A percentile compares a stretch with the other conserved stretches of the same genome.
Evolutionary conservation across 2,888 invertebrate genomes (phyloP).

Genomic region (Melikaiella ostensackeni): DNA sequence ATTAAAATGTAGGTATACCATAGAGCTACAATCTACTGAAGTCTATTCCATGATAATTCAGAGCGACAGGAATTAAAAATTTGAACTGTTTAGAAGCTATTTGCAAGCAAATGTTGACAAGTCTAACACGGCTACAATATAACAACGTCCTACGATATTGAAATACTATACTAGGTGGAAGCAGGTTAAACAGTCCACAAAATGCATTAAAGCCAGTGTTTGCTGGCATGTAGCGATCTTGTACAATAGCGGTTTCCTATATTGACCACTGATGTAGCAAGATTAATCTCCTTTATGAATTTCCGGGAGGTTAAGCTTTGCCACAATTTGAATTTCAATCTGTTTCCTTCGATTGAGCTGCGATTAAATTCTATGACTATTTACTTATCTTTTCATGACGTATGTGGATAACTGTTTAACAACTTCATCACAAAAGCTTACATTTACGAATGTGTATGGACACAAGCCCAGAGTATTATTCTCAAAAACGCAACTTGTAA

Average conservation of each 20-base stretch:
- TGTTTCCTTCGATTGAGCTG: slow-evolving; percentile 27
- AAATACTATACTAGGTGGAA: slow-evolving; percentile 10
- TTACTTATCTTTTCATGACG: background rate
- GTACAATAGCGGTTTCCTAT: slow-evolving; percentile 32
- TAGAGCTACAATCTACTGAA: background rate
- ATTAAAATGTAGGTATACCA: background rate
- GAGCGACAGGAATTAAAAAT: background rate
- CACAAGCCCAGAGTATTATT: too few relatives aligned
- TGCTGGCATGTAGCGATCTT: slow-evolving; percentile 36
- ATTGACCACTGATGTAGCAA: slow-evolving; percentile 45
- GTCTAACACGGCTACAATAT: slow-evolving; percentile 3
- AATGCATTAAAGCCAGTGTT: slow-evolving; percentile 31
- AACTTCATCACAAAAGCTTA: background rate
- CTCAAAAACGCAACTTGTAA: too few relatives aligned
- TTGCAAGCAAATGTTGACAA: slow-evolving; percentile 6
- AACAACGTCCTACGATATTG: slow-evolving; percentile 6
- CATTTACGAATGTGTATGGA: background rate
- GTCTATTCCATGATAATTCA: background rate
- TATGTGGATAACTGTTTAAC: background rate
- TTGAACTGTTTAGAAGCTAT: background rate
- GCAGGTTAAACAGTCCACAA: slow-evolving; percentile 33
- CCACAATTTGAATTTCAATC: slow-evolving; percentile 37
- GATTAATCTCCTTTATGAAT: slow-evolving; percentile 61
- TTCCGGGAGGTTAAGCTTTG: slow-evolving; percentile 53
- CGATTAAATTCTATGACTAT: slow-evolving; percentile 16